Base-by-base conservation (phyloP, 2,888 invertebrate genomes). In the Hemistola chrysoprasaria region DNA sequence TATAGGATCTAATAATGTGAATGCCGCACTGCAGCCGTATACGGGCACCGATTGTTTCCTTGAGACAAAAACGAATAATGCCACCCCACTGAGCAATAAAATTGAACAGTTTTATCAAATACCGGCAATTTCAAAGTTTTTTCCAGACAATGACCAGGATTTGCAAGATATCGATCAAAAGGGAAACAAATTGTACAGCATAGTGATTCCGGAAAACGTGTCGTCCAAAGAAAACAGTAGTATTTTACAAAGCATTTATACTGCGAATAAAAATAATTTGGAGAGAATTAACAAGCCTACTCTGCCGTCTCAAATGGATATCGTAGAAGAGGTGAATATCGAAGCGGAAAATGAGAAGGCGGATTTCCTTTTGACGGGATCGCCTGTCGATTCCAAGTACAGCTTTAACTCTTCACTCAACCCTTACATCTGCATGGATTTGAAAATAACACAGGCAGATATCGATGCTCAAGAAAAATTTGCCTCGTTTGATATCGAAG, bases 401-500 rank as follows among this genome's bases (percentile, higher is more conserved):
- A 68, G 43, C 11, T 73, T 73, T 29, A 79, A 75, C 37, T 33
- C 53, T 0, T 62, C 74, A 1, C 27, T 39, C 1, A 49, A 53
- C 32, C 56, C 64, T 0, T 62, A 59, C 9, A 49, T 53, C 33
- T 87, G 86, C 49, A 36, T 51, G 2, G 11, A 42, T 7, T 40
- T 82, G 22, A 53, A 56, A 32, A 62, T 63, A 49, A 49, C 48
- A 1, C 58, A 47, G 27, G 58, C 75, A 5, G 77, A 83, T 26
- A 77, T 87, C 6, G 70, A 83, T 26, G 67, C 71, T 2, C 77
- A 80, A 55, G 55, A 64, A 21, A 72, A 62, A 36, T 85, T 78
- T 69, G 33, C 56, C 0, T 53, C 63, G 11, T 62, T 86, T 11
- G 71, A 86, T 45, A 76, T 83, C 34, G 84, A 87, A 75, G 87